phyloP scores from a whole-genome alignment of 92 coral and sea anemone species.

The Virgularia gustaviana region DNA sequence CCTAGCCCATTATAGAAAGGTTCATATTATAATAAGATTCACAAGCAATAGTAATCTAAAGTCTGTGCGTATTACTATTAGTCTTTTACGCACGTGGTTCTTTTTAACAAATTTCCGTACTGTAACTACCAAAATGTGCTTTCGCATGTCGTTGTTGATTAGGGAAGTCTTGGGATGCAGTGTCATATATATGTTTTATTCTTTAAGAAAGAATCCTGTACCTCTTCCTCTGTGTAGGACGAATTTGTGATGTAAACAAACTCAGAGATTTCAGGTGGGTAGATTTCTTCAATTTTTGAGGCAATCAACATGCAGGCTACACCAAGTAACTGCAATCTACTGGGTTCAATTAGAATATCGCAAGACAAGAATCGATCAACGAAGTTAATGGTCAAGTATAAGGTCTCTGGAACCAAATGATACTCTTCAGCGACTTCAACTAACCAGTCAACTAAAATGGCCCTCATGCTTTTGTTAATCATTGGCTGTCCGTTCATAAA shows the following conservation, averaged over 20 bases:
- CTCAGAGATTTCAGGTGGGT: constrained; percentile 94
- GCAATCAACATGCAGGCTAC: constrained; percentile 97
- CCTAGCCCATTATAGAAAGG: not conserved
- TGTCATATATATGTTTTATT: too few relatives aligned
- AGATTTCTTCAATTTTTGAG: constrained; percentile 97
- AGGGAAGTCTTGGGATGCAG: too few relatives aligned
- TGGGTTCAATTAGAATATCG: constrained; percentile 71
- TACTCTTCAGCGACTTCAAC: constrained; percentile 98
- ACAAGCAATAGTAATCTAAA: too few relatives aligned
- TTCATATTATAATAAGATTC: not conserved
- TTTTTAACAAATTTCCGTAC: not conserved
- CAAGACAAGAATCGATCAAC: constrained; percentile 93
- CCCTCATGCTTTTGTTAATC: constrained; percentile 88
- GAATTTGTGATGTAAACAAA: constrained; percentile 97
- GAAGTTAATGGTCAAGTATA: constrained; percentile 89
- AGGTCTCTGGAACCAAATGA: constrained; percentile 84
- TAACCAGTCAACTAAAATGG: constrained; percentile 94
- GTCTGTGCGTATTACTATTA: too few relatives aligned
- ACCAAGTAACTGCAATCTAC: constrained; percentile 91
- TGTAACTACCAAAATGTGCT: too few relatives aligned
- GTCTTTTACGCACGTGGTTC: too few relatives aligned
- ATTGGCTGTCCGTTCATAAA: constrained; percentile 85
- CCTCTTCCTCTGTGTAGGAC: constrained; percentile 88
- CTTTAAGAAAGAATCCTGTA: constrained; percentile 28
- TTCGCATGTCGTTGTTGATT: too few relatives aligned